Percentiles rank a stretch among this genome's conserved stretches.
Conservation (phyloP, 2,888 invertebrate species). For the Lepidochrysops patricia region DNA sequence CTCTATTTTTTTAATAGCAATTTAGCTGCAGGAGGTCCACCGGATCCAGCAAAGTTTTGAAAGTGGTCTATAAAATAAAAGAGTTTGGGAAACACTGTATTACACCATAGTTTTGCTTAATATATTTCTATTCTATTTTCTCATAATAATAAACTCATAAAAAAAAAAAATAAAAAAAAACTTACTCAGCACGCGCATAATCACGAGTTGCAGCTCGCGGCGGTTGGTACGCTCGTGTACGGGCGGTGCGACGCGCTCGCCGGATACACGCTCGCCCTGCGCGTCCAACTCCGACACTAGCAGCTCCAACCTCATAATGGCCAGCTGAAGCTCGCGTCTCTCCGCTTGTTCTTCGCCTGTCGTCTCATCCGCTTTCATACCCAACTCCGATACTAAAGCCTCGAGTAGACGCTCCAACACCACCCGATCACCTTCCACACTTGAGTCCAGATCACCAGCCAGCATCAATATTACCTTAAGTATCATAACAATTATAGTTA, state of each 20-base stretch:
- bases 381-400: conserved; percentile 81
- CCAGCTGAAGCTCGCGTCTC: conserved; percentile 88
- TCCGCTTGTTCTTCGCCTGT: conserved; percentile 75
- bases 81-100: no score
- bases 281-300: conserved; percentile 83
- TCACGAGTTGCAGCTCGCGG: conserved; percentile 89
- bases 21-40: no score
- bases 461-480: conserved; percentile 87
- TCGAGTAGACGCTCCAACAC: conserved; percentile 85
- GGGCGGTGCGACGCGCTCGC: conserved; percentile 51
- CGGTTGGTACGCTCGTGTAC: conserved; percentile 80
- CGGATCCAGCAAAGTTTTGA: no score
- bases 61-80: no score
- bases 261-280: conserved; percentile 41
- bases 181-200: conserved; percentile 90
- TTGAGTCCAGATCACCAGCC: conserved; percentile 90
- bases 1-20: no score
- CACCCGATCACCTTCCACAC: conserved; percentile 84
- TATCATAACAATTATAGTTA: conserved; percentile 7
- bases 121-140: no score
- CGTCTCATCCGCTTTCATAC: conserved; percentile 73
- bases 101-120: no score
- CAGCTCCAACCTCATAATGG: conserved; percentile 85
- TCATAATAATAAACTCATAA: no score
- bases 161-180: no score